phyloP scores from a whole-genome alignment of 2,888 invertebrate species.

The Psococerastis gibbosa region DNA sequence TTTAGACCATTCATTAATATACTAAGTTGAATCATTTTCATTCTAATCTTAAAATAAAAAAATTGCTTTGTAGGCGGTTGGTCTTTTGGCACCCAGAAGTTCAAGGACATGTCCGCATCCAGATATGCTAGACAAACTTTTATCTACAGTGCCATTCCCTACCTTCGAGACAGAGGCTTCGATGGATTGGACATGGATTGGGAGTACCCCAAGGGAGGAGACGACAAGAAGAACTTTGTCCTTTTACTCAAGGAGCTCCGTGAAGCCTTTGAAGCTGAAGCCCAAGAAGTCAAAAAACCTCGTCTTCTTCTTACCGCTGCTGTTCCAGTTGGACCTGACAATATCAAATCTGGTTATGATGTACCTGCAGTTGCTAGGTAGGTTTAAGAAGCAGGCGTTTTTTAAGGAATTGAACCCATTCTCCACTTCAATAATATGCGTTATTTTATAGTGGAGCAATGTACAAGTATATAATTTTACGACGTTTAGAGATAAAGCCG shows the following conservation, averaged over 20 bases:
- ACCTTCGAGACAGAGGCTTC: constrained; percentile 66
- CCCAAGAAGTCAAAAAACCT: constrained; percentile 71
- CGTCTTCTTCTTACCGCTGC: constrained; percentile 72
- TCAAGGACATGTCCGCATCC: constrained; percentile 77
- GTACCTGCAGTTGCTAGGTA: constrained; percentile 78
- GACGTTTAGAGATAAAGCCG: too few species aligned
- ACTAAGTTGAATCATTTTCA: too few species aligned
- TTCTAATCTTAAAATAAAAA: too few species aligned
- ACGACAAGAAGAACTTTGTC: constrained; percentile 88
- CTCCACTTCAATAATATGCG: too few species aligned
- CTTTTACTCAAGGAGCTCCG: constrained; percentile 69
- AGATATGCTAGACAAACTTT: constrained; percentile 81
- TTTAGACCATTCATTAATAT: too few species aligned
- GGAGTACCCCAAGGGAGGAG: constrained; percentile 85
- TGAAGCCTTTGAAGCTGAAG: constrained; percentile 86
- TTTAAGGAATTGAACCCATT: too few species aligned
- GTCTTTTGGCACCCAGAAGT: constrained; percentile 94
- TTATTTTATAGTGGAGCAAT: too few species aligned
- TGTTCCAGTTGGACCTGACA: constrained; percentile 85
- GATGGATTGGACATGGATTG: constrained; percentile 80
- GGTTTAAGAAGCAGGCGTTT: too few species aligned
- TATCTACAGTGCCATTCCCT: constrained; percentile 84
- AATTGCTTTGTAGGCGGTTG: constrained; percentile 53
- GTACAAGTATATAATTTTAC: too few species aligned
- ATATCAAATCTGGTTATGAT: constrained; percentile 78